Evolutionary conservation across 2,888 invertebrate genomes (phyloP).

Genomic region (Priapulus caudatus): DNA sequence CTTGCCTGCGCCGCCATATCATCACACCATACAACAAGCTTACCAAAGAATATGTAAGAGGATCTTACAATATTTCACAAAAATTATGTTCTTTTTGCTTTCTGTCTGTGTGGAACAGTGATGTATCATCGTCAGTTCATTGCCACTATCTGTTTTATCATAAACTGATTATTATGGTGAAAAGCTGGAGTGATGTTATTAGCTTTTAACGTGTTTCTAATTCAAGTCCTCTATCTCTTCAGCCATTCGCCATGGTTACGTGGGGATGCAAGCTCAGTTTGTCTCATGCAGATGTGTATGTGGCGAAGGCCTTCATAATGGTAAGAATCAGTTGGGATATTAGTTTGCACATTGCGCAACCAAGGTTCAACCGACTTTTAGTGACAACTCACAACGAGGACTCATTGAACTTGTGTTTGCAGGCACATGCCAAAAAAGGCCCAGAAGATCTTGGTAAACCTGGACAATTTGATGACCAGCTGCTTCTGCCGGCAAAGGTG

Average conservation of each 20-base stretch:
- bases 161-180: conserved; percentile 9
- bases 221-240: conserved; percentile 29
- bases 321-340: no score
- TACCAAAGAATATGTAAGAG: conserved; percentile 21
- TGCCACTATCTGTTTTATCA: conserved; percentile 8
- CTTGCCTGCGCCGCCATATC: conserved; percentile 60
- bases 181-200: background rate
- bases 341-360: no score
- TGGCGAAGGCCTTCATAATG: conserved; percentile 51
- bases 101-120: no score
- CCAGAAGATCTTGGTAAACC: background rate
- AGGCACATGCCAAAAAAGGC: background rate
- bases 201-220: conserved; percentile 6
- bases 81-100: background rate
- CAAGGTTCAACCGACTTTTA: no score
- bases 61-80: background rate
- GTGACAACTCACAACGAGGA: no score
- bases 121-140: no score
- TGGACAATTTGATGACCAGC: background rate
- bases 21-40: conserved; percentile 54
- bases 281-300: conserved; percentile 49
- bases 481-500: background rate
- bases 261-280: conserved; percentile 62
- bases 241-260: conserved; percentile 60
- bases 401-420: no score